Conservation (phyloP, 2,797 vertebrate genomes). For the Denticeps clupeoides region DNA sequence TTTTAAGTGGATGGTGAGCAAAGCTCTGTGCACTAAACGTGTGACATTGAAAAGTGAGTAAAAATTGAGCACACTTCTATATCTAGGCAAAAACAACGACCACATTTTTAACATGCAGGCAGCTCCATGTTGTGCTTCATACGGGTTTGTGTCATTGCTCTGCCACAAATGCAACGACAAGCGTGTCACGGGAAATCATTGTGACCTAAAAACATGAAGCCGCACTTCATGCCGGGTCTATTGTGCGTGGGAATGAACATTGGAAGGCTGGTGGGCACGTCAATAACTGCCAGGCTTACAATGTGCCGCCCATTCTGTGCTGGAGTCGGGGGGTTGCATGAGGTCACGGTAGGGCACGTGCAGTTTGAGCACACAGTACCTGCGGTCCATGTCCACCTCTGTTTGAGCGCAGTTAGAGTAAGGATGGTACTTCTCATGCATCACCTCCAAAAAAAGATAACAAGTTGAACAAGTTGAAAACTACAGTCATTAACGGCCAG, state of each 20-base stretch:
- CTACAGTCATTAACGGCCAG: slow-evolving; percentile 14
- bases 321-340: slow-evolving; percentile 39
- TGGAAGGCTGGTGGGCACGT: background rate
- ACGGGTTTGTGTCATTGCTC: too few species aligned
- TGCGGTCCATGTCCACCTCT: slow-evolving; percentile 80
- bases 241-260: background rate
- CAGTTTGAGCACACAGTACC: slow-evolving; percentile 74
- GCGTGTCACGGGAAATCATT: too few species aligned
- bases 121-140: too few species aligned
- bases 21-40: background rate
- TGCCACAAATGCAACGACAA: too few species aligned
- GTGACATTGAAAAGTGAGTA: background rate
- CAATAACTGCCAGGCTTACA: slow-evolving; percentile 40
- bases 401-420: slow-evolving; percentile 72
- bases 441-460: too few species aligned
- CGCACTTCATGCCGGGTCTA: background rate
- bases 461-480: background rate
- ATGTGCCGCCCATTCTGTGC: slow-evolving; percentile 54
- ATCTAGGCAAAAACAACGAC: background rate
- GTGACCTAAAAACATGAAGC: background rate
- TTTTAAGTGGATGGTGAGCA: slow-evolving; percentile 55
- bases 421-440: slow-evolving; percentile 75
- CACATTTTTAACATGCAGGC: too few species aligned
- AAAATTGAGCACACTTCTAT: background rate
- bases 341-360: slow-evolving; percentile 64